Conservation (phyloP, 1,140 invertebrate genomes). For the Meloidogyne exigua region DNA sequence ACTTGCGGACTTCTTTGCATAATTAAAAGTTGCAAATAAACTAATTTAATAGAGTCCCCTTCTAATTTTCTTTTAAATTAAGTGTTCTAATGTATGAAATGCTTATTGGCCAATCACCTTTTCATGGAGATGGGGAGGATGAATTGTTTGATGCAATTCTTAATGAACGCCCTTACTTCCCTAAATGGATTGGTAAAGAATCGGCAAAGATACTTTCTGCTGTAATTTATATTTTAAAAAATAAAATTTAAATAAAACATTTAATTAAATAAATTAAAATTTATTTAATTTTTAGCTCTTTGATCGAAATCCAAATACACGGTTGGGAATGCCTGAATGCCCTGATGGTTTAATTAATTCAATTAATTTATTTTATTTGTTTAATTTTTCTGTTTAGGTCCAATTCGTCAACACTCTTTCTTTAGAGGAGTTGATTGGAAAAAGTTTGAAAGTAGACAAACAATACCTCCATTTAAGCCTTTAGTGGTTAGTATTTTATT, state of each 20-base stretch:
- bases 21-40: too few relatives aligned
- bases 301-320: constrained; percentile 91
- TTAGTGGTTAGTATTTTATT: constrained; percentile 84
- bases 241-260: too few relatives aligned
- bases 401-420: constrained; percentile 88
- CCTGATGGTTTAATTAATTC: neutral
- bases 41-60: neutral
- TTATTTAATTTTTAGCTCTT: constrained; percentile 77
- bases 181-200: constrained; percentile 92
- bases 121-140: constrained; percentile 80
- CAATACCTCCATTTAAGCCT: constrained; percentile 94
- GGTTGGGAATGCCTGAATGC: constrained; percentile 79
- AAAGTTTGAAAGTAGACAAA: constrained; percentile 80
- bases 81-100: constrained; percentile 60
- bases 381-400: constrained; percentile 68
- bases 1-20: too few relatives aligned
- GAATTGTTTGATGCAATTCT: constrained; percentile 91
- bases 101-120: constrained; percentile 81
- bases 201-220: constrained; percentile 94
- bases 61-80: neutral
- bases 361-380: neutral
- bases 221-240: too few relatives aligned
- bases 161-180: constrained; percentile 95
- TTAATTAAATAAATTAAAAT: too few relatives aligned
- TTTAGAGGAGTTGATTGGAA: constrained; percentile 96